Conservation (phyloP, 2,888 invertebrate genomes). For the Drosophila nigricruria region DNA sequence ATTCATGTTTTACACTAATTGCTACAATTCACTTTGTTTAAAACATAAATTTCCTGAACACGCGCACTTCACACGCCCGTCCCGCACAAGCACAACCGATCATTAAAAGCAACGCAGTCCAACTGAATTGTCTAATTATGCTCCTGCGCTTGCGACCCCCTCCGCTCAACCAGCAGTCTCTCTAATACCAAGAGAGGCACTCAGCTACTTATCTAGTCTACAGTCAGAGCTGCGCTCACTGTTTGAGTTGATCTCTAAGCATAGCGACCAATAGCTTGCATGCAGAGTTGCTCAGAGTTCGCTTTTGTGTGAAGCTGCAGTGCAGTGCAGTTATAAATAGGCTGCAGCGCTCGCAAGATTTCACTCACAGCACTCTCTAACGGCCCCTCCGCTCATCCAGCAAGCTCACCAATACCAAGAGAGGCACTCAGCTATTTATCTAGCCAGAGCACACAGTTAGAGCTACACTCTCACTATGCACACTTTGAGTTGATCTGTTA, state of each 20-base stretch:
- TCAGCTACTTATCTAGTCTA: not conserved
- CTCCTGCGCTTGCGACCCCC: not conserved
- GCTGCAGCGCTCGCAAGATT: too few relatives aligned
- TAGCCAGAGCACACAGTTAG: not conserved
- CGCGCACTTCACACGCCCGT: not conserved
- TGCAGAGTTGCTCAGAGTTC: too few relatives aligned
- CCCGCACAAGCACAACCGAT: not conserved
- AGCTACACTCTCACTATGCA: not conserved
- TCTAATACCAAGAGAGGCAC: not conserved
- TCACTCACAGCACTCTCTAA: too few relatives aligned
- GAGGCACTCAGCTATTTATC: not conserved
- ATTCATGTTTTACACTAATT: not conserved
- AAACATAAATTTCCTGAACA: not conserved
- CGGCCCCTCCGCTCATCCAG: not conserved
- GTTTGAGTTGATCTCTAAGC: too few relatives aligned
- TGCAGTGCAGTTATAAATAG: too few relatives aligned
- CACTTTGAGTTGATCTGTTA: not conserved
- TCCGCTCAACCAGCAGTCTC: not conserved
- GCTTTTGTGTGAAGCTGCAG: too few relatives aligned
- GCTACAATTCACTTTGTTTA: not conserved
- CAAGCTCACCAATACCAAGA: not conserved
- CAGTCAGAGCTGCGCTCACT: not conserved
- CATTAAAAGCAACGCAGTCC: not conserved
- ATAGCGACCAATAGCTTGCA: too few relatives aligned
- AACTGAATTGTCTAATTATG: not conserved